phyloP scores from a whole-genome alignment of 1,140 invertebrate species.

The Araneus ventricosus region DNA sequence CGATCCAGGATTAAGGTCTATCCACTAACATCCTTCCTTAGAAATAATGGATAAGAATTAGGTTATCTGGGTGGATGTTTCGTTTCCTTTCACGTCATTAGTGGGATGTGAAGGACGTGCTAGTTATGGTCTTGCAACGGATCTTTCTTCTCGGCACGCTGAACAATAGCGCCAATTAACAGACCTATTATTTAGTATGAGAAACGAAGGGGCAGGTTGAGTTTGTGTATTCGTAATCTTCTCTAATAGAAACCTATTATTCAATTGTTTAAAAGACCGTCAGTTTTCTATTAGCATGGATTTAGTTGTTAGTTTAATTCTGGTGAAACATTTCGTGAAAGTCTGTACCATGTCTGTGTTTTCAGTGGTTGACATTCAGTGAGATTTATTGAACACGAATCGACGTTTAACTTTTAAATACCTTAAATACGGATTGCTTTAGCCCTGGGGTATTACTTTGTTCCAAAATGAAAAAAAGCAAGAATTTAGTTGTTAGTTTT shows the following conservation, averaged over 20 bases:
- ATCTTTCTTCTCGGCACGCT: background rate
- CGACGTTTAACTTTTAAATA: too few relatives aligned
- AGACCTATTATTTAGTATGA: background rate
- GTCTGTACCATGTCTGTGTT: too few relatives aligned
- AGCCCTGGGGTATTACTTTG: too few relatives aligned
- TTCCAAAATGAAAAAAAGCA: too few relatives aligned
- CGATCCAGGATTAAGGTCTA: background rate
- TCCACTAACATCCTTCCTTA: background rate
- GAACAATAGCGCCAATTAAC: slow-evolving; percentile 14
- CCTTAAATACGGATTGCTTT: too few relatives aligned
- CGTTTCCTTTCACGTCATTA: slow-evolving; percentile 10
- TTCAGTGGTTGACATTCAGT: too few relatives aligned
- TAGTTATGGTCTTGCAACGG: background rate
- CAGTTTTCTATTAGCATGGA: background rate
- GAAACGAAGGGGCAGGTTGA: background rate
- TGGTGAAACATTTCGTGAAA: too few relatives aligned
- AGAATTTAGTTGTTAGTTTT: too few relatives aligned
- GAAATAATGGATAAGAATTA: background rate
- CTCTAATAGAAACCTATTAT: background rate
- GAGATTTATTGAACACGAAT: too few relatives aligned
- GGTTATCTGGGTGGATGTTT: slow-evolving; percentile 20
- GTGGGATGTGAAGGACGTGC: background rate
- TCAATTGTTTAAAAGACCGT: background rate
- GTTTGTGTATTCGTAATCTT: background rate
- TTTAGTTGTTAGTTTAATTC: background rate